Evolutionary conservation across 2,888 invertebrate species (phyloP), one percentile per base, ranked within the genome.

Genomic region (Eumacrocentrus americanus): DNA sequence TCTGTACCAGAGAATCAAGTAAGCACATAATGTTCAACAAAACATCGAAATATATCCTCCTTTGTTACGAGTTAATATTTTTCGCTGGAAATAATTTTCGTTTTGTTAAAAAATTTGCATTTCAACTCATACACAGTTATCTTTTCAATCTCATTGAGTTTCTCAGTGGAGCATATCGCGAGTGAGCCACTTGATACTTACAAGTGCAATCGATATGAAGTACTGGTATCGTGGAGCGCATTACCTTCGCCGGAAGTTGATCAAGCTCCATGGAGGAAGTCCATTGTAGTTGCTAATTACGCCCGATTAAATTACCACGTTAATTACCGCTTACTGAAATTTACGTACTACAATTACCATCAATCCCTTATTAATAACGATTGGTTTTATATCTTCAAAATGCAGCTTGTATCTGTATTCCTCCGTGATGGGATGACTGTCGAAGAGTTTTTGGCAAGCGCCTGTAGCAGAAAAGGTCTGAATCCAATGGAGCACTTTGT

Each of bases 401-500:
- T 73, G 14, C 75, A 86, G 86, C 80, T 82, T 67, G 93, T 93
- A 53, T 91, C 91, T 58, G 93, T 95, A 67, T 91, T 90, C 76
- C 88, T 95, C 70, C 88, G 93, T 72, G 95, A 95, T 67, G 91
- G 91, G 64, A 96, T 97, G 92, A 91, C 95, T 34, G 95, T 97
- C 48, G 95, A 96, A 80, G 97, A 98, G 83, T 94, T 98, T 82
- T 85, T 98, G 67, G 94, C 94, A 44, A 91, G 90, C 70, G 95
- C 95, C 51, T 97, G 97, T 83, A 91, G 90, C 67, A 88, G 95
- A 70, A 93, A 95, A 80, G 93, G 91, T 72, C 89, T 98, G 69
- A 95, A 93, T 82, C 91, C 96, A 35, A 91, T 94, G 82, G 97
- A 98, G 81, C 96, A 97, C 83, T 98, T 97, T 83, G 93, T 98